Conservation (phyloP, 2,797 vertebrate species). For the Parotocinclus haroldoi region DNA sequence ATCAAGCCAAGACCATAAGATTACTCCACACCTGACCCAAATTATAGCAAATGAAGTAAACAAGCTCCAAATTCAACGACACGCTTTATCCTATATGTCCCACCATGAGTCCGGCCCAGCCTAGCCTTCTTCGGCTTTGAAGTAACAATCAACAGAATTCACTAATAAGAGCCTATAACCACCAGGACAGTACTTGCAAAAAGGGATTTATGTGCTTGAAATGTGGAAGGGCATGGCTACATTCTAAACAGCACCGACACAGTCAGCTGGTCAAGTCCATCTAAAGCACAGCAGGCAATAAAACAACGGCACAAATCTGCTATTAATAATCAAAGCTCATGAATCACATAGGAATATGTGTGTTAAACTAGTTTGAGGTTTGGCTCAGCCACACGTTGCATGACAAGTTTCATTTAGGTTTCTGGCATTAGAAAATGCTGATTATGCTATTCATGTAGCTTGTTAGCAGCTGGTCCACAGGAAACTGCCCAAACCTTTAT, state of each 20-base stretch:
- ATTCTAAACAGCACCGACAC: conserved; percentile 10
- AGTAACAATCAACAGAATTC: conserved; percentile 1
- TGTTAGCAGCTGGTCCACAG: conserved; percentile 14
- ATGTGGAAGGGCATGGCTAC: not conserved
- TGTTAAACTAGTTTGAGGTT: conserved; percentile 21
- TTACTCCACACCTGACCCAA: conserved; percentile 33
- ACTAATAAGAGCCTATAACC: conserved; percentile 14
- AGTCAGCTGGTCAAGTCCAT: conserved; percentile 35
- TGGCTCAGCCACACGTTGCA: conserved; percentile 13
- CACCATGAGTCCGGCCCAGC: conserved; percentile 4
- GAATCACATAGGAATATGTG: conserved; percentile 36
- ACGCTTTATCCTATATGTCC: conserved; percentile 9
- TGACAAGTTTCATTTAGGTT: conserved; percentile 14
- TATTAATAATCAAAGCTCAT: conserved; percentile 50
- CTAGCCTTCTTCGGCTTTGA: not conserved
- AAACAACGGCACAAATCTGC: conserved; percentile 46
- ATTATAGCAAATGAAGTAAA: conserved; percentile 43
- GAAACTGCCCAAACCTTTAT: conserved; percentile 20
- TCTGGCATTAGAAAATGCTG: conserved; percentile 14
- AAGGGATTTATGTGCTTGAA: not conserved
- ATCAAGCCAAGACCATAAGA: conserved; percentile 34
- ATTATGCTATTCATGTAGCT: conserved; percentile 15
- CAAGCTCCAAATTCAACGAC: conserved; percentile 47
- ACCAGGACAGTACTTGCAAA: not conserved
- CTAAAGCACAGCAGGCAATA: conserved; percentile 35